phyloP scores from a whole-genome alignment of 2,888 invertebrate genomes.

The Drosophila stalkeri region DNA sequence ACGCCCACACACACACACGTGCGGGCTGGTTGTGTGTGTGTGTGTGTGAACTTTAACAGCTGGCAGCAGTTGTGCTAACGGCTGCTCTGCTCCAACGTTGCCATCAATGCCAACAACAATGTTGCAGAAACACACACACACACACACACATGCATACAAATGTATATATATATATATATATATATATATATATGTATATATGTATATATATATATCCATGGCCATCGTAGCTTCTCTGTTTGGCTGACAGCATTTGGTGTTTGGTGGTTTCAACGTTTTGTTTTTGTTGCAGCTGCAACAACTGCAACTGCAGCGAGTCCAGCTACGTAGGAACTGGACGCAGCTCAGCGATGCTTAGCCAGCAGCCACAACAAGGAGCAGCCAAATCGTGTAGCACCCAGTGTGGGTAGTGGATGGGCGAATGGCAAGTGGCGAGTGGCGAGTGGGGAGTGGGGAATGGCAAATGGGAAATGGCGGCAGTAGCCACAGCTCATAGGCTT shows the following conservation, averaged over 20 bases:
- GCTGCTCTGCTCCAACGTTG: constrained; percentile 48
- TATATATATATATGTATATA: not conserved
- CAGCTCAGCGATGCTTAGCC: constrained; percentile 50
- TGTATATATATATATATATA: not conserved
- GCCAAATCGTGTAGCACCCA: not conserved
- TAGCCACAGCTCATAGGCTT: constrained; percentile 67
- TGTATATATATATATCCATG: not conserved
- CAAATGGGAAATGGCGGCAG: not conserved
- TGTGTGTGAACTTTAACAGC: constrained; percentile 75
- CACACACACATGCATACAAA: not conserved
- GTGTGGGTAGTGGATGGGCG: not conserved
- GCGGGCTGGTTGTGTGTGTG: constrained; percentile 18
- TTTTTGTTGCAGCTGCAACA: constrained; percentile 59
- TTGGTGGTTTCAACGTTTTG: constrained; percentile 73
- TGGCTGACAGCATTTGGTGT: constrained; percentile 79
- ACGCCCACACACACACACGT: not conserved
- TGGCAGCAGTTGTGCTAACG: constrained; percentile 65
- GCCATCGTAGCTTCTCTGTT: constrained; percentile 30
- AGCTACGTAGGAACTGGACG: constrained; percentile 19
- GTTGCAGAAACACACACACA: constrained; percentile 23
- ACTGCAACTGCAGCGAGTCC: constrained; percentile 18
- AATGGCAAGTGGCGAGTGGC: too few species aligned
- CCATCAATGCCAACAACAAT: constrained; percentile 51
- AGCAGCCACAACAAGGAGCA: constrained; percentile 47
- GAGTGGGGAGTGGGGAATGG: not conserved